Evolutionary conservation across 35 echinoderm and acorn worm genomes (phyloP), one percentile per base, ranked within the genome.

Genomic region (Stichopus chloronotus): DNA sequence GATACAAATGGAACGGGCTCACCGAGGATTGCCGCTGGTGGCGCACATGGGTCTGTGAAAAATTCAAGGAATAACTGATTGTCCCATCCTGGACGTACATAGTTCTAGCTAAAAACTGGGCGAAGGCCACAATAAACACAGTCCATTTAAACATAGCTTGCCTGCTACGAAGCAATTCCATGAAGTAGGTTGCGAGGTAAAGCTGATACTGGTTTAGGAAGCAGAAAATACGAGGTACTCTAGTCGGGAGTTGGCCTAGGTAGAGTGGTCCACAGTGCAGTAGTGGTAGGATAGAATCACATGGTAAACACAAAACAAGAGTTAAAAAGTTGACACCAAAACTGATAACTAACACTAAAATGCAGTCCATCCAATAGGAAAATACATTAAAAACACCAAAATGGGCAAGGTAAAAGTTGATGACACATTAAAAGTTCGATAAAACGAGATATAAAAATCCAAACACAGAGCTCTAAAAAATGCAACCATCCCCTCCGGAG

Each of bases 1-100:
- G 17, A 19, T 5, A 87, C 52, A 87, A 59, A 57, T 87, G 84
- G 84, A 87, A 57, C 84, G 13, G 58, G 56, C 84, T 58, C 84
- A 87, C 84, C 84, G 14, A 12, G 24, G 52, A 53, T 84, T 60
- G 24, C 52, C 56, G 63, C 63, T 68, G 63, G 63, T 68, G 63
- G 63, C 63, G 17, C 63, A 16, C 72, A 76, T 6, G 72, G 25
- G 5, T 76, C 5, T 76, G 14, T 16, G 14, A 76, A 6, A 76
- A 76, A 16, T 76, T 5, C 72, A 16, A 16, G 72, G 72, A 5
- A 76, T 5, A 76, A 24, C 25, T 76, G 4, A 76, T 4, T 76
- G 72, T 4, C 72, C 25, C 72, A 5, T 76, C 72, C 72, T 76
- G 72, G 25, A 76, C 72, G 25, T n/a, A n/a, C n/a, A 4, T 76